Percentiles rank a stretch among this genome's conserved stretches.
Conservation (phyloP, 30 jellyfish, hydroid and myxozoan species). For the Aurelia coerulea region DNA sequence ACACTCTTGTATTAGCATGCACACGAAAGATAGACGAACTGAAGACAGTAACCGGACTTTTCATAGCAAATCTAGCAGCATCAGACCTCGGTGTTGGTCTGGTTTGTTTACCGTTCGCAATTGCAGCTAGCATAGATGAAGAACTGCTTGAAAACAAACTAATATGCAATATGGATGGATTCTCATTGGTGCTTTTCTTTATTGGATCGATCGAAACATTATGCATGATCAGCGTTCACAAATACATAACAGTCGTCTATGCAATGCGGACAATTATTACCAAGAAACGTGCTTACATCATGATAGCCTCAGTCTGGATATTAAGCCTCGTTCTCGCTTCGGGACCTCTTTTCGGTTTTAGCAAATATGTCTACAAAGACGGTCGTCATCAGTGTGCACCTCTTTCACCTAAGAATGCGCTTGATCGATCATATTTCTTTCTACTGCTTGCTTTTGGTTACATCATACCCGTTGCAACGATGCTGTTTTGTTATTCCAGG, state of each 20-base stretch:
- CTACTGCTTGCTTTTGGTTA: conserved; percentile 64
- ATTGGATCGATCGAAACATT: conserved; percentile 57
- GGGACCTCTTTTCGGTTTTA: conserved; percentile 87
- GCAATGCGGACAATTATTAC: conserved; percentile 54
- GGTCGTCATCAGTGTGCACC: conserved; percentile 85
- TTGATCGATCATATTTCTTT: conserved; percentile 12
- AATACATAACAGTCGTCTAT: conserved; percentile 56
- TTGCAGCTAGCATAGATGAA: conserved; percentile 66
- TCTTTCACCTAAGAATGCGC: conserved; percentile 17
- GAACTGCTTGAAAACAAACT: neutral
- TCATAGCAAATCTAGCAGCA: conserved; percentile 62
- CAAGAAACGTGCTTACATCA: conserved; percentile 35
- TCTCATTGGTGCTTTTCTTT: conserved; percentile 66
- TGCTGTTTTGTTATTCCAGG: conserved; percentile 65
- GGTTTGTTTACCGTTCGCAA: conserved; percentile 55
- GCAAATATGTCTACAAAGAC: conserved; percentile 42
- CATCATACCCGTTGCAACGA: conserved; percentile 50
- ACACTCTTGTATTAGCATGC: conserved; percentile 43
- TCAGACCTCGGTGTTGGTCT: conserved; percentile 76
- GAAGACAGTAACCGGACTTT: conserved; percentile 66
- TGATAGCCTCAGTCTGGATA: conserved; percentile 60
- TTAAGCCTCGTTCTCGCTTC: conserved; percentile 59
- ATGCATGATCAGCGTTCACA: conserved; percentile 62
- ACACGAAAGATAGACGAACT: conserved; percentile 51
- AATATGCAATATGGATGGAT: conserved; percentile 56